Evolutionary conservation across 2,888 invertebrate species (phyloP).

Genomic region (Netelia virgata): DNA sequence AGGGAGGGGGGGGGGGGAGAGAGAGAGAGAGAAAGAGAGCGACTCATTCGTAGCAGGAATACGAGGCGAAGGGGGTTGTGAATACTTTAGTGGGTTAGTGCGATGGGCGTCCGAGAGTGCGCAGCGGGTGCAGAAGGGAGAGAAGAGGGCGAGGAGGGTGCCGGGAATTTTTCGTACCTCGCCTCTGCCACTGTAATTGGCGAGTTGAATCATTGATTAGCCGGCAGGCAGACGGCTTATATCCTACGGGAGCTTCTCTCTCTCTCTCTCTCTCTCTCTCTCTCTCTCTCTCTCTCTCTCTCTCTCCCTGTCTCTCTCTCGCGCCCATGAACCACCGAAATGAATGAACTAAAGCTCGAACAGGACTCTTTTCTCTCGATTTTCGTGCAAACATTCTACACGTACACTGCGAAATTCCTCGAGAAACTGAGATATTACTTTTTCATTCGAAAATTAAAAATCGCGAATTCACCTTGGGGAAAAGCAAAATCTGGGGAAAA

Average conservation of each 20-base stretch:
- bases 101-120: slow-evolving; percentile 55
- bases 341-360: slow-evolving; percentile 47
- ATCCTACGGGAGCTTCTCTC: slow-evolving; percentile 32
- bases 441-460: slow-evolving; percentile 35
- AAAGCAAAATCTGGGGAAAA: slow-evolving; percentile 6
- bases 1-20: slow-evolving; percentile 5
- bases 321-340: slow-evolving; percentile 6
- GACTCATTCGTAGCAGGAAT: slow-evolving; percentile 51
- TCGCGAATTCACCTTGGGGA: not conserved
- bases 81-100: slow-evolving; percentile 66
- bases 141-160: slow-evolving; percentile 9
- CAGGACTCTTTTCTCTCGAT: slow-evolving; percentile 50
- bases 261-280: slow-evolving; percentile 1
- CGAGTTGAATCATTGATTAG: slow-evolving; percentile 83
- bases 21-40: slow-evolving; percentile 36
- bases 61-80: slow-evolving; percentile 65
- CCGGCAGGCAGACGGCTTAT: slow-evolving; percentile 76
- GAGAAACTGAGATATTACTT: slow-evolving; percentile 33
- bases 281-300: not conserved
- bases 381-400: slow-evolving; percentile 16
- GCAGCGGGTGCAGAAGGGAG: not conserved
- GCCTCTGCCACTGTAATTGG: slow-evolving; percentile 80
- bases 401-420: not conserved
- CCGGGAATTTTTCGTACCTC: slow-evolving; percentile 79
- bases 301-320: not conserved